phyloP scores from a whole-genome alignment of 2,113 vertebrate species.

The Saiga tatarica region DNA sequence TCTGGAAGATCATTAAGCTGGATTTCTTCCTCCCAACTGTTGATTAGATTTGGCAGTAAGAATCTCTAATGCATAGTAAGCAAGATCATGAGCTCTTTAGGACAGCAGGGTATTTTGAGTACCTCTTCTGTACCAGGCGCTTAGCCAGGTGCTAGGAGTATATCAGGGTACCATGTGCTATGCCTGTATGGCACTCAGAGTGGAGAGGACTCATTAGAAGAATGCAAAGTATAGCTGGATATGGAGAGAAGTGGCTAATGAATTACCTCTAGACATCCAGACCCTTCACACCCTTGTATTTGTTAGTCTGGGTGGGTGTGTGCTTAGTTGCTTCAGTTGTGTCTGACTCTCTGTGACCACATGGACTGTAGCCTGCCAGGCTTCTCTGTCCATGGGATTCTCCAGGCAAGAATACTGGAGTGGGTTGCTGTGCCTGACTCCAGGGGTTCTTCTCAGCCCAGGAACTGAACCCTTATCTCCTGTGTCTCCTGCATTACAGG shows the following conservation, averaged over 20 bases:
- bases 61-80: background rate
- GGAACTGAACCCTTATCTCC: background rate
- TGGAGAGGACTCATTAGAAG: background rate
- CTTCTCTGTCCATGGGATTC: background rate
- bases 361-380: background rate
- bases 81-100: background rate
- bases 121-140: background rate
- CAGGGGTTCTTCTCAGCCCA: background rate
- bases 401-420: background rate
- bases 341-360: background rate
- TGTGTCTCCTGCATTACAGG: background rate
- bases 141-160: background rate
- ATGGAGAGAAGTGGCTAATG: background rate
- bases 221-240: background rate
- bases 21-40: background rate
- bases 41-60: background rate
- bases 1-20: background rate
- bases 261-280: background rate
- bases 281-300: background rate
- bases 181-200: background rate
- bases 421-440: background rate
- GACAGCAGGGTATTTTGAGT: background rate
- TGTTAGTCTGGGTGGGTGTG: background rate
- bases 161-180: background rate
- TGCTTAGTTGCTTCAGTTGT: background rate